Evolutionary conservation across 2,888 invertebrate genomes (phyloP), one percentile per base, ranked within the genome.

Genomic region (Drosophila niveifrons): DNA sequence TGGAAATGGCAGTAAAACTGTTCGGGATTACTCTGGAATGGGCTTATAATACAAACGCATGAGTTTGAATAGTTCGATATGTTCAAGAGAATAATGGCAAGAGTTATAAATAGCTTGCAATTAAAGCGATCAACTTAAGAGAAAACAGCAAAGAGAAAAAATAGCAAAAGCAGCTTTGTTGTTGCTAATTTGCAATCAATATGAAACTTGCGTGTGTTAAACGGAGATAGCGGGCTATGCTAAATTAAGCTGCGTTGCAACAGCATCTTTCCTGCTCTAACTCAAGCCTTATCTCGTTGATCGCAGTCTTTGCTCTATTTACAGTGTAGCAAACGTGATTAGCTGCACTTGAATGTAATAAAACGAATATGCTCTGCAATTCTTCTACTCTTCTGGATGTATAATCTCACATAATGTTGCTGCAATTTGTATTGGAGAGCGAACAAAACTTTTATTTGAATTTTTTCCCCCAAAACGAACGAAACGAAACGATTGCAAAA

Each of bases 321-420:
- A 29, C 15, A 41, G 39, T 41, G 39, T 6, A 15, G 13, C 39
- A 41, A 41, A 15, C 2, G 13, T 8, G 13, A 9, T 41, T 6
- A 8, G 10, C 29, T 15, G 28, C 15, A 31, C 4, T 0, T 2
- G 4, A 29, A 29, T 15, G 9, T 17, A 13, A 2, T 2, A 50
- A n/a, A n/a, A 28, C 15, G 44, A 50, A 55, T 41, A 36, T 55
- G 15, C 15, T 17, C 1, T 17, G 3, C 6, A 29, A 6, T 11
- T 43, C 18, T 13, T 34, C 52, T n/a, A 50, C 13, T 34, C 18
- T 10, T 11, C 34, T 67, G 75, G 75, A 71, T 74, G 85, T 80
- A 81, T 87, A 89, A 89, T 89, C 89, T 81, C 73, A 76, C 82
- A 87, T 89, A 85, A 89, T 86, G 78, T 82, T 86, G 80, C 86